Evolutionary conservation across 1,140 invertebrate genomes (phyloP).

Genomic region (Drosophila ananassae): DNA sequence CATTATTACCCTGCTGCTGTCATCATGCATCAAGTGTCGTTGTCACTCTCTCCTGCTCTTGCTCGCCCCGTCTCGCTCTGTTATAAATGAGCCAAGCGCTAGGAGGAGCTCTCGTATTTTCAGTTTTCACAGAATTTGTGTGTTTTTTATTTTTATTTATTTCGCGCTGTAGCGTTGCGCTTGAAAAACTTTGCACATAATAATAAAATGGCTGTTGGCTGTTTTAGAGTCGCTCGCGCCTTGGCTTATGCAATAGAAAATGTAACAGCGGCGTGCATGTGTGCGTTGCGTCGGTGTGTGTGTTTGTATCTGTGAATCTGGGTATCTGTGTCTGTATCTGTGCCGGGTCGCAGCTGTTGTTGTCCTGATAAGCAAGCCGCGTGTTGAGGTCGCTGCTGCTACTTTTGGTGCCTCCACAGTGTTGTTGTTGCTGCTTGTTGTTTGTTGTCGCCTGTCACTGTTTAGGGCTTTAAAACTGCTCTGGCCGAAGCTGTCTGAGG

Average conservation of each 20-base stretch:
- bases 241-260: conserved; percentile 76
- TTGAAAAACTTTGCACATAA: conserved; percentile 77
- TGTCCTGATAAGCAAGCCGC: conserved; percentile 65
- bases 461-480: conserved; percentile 54
- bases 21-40: conserved; percentile 79
- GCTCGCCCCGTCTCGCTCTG: background rate
- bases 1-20: conserved; percentile 77
- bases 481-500: conserved; percentile 42
- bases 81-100: conserved; percentile 52
- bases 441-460: conserved; percentile 51
- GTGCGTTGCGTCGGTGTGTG: conserved; percentile 13
- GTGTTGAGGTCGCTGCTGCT: conserved; percentile 55
- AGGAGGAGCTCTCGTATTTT: conserved; percentile 50
- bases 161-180: conserved; percentile 36
- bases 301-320: conserved; percentile 25
- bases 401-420: conserved; percentile 24
- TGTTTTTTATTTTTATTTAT: conserved; percentile 41
- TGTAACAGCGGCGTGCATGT: conserved; percentile 26
- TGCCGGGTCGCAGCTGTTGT: conserved; percentile 62
- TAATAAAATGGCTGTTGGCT: conserved; percentile 78
- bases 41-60: conserved; percentile 46
- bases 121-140: conserved; percentile 72
- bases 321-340: conserved; percentile 21
- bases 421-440: conserved; percentile 10
- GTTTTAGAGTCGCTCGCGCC: conserved; percentile 63